These are phyloP conservation scores for Scomberomorus guttatus DNA, from an alignment of 2,797 vertebrate genomes.

Conservation along the genomic window DNA sequence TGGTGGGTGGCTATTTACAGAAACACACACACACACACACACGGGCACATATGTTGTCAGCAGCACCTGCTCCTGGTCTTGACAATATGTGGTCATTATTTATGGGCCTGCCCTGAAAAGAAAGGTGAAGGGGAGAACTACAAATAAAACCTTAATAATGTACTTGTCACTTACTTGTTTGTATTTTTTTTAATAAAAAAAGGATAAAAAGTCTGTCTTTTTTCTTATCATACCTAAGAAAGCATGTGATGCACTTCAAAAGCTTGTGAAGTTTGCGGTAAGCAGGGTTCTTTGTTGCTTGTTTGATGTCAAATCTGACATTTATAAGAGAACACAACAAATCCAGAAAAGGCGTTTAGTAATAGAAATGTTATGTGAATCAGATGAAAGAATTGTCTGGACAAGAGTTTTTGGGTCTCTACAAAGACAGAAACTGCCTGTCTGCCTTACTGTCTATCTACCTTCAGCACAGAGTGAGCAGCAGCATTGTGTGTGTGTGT, in stretches of 20 bases:
- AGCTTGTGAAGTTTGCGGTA: background rate
- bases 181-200: conserved; percentile 12
- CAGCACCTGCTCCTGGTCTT: conserved; percentile 54
- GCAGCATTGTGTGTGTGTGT: conserved; percentile 20
- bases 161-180: background rate
- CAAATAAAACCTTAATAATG: background rate
- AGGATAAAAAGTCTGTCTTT: background rate
- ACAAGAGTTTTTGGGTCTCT: background rate
- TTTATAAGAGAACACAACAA: conserved; percentile 23
- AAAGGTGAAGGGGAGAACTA: conserved; percentile 4
- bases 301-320: conserved; percentile 46
- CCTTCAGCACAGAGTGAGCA: conserved; percentile 30
- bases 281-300: conserved; percentile 3
- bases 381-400: conserved; percentile 21
- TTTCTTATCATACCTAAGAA: conserved; percentile 1
- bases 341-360: conserved; percentile 27
- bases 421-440: conserved; percentile 20
- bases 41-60: conserved; percentile 31
- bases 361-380: conserved; percentile 1
- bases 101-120: conserved; percentile 23
- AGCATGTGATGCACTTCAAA: background rate
- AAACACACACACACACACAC: conserved; percentile 24
- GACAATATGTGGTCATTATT: conserved; percentile 36
- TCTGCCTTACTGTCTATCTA: conserved; percentile 15
- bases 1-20: conserved; percentile 62